A percentile compares a stretch with the other conserved stretches of the same genome.
Evolutionary conservation across 1,140 invertebrate species (phyloP).

Genomic region (Heliconius eleuchia): DNA sequence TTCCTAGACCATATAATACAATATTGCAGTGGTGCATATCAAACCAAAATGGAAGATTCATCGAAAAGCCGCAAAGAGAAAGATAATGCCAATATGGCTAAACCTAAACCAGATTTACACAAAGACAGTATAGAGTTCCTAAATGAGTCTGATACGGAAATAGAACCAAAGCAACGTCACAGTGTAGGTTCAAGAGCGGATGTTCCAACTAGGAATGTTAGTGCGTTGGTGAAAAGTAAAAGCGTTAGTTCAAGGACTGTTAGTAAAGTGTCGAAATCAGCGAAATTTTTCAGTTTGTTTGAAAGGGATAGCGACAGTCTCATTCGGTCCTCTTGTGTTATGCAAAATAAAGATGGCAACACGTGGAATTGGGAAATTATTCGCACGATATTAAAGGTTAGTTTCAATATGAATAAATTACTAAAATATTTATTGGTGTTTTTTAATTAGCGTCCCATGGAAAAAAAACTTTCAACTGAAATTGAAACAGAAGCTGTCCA

Average conservation of each 20-base stretch:
- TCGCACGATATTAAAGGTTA: constrained; percentile 88
- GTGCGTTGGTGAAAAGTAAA: constrained; percentile 77
- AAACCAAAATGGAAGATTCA: constrained; percentile 51
- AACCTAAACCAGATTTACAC: constrained; percentile 51
- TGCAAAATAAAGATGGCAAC: constrained; percentile 86
- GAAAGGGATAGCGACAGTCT: constrained; percentile 84
- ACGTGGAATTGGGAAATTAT: constrained; percentile 94
- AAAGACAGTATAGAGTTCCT: constrained; percentile 70
- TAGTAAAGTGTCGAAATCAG: constrained; percentile 70
- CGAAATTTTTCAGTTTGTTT: constrained; percentile 76
- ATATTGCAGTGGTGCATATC: constrained; percentile 69
- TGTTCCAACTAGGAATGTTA: constrained; percentile 65
- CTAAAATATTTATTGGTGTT: too few relatives aligned
- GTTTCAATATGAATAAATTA: background rate
- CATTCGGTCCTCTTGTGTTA: constrained; percentile 88
- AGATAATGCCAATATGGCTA: constrained; percentile 65
- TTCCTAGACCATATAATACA: constrained; percentile 92
- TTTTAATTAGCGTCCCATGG: too few relatives aligned
- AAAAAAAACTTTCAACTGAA: too few relatives aligned
- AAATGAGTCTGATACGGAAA: constrained; percentile 72
- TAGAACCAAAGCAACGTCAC: constrained; percentile 70
- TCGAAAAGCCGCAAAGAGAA: constrained; percentile 71
- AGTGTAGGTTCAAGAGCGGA: constrained; percentile 74
- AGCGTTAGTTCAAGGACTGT: constrained; percentile 76
- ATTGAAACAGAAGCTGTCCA: too few relatives aligned